phyloP scores from a whole-genome alignment of 1,140 invertebrate species.

The Zaprionus capensis region DNA sequence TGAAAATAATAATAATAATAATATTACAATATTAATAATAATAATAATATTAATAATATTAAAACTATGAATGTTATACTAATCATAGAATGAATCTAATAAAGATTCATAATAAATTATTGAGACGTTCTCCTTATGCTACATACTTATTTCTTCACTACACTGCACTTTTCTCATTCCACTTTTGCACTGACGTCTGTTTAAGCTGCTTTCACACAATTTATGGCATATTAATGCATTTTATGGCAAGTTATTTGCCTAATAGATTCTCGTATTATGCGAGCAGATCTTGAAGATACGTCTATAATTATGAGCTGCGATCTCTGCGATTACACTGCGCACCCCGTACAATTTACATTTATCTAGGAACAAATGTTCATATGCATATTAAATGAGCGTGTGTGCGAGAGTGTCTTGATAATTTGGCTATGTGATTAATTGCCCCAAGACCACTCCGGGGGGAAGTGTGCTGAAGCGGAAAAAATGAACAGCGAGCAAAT shows the following conservation, averaged over 20 bases:
- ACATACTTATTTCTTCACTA: no score
- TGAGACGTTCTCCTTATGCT: no score
- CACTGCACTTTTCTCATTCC: neutral
- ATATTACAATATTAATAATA: no score
- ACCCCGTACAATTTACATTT: conserved; percentile 23
- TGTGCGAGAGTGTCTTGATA: conserved; percentile 39
- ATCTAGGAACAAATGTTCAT: conserved; percentile 55
- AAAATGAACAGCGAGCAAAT: conserved; percentile 66
- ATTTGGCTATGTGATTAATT: conserved; percentile 73
- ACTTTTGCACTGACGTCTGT: neutral
- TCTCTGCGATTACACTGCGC: conserved; percentile 22
- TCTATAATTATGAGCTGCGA: conserved; percentile 27
- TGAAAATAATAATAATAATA: no score
- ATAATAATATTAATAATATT: no score
- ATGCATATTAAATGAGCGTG: conserved; percentile 61
- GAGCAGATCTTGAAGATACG: conserved; percentile 17
- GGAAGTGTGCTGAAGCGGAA: conserved; percentile 58
- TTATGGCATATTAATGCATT: conserved; percentile 5
- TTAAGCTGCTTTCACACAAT: neutral
- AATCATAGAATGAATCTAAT: no score
- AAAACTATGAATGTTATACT: no score
- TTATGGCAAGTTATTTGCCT: conserved; percentile 1
- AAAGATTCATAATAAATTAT: no score
- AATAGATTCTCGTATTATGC: conserved; percentile 8
- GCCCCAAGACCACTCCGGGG: conserved; percentile 3